These are phyloP conservation scores for Felis chaus DNA, from an alignment of 2,113 vertebrate species.

Conservation along the genomic window DNA sequence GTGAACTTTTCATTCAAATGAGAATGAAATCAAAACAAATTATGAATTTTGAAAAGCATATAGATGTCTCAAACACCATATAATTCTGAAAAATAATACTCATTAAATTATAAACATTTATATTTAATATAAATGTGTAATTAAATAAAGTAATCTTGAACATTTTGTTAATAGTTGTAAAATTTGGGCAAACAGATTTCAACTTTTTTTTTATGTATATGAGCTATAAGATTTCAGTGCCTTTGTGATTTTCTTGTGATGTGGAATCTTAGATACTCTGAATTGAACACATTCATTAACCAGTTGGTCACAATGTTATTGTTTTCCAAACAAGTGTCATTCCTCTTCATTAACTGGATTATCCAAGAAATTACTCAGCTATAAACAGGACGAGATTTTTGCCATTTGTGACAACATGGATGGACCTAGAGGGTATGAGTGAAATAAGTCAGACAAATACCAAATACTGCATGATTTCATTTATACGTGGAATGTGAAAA, in stretches of 20 bases:
- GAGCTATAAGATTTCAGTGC: neutral
- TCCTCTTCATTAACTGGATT: neutral
- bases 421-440: neutral
- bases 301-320: neutral
- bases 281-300: neutral
- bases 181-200: neutral
- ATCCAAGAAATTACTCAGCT: neutral
- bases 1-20: neutral
- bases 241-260: neutral
- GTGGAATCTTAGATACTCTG: neutral
- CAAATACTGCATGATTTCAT: neutral
- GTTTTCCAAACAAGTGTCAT: neutral
- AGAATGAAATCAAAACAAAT: neutral
- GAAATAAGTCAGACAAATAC: neutral
- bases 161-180: neutral
- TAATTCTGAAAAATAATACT: neutral
- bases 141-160: neutral
- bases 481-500: neutral
- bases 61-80: neutral
- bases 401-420: neutral
- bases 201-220: neutral
- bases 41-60: neutral
- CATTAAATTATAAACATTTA: neutral
- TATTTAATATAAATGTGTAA: neutral
- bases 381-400: neutral